Evolutionary conservation across 2,113 vertebrate species (phyloP).

Genomic region (Eulacestoma nigropectus): DNA sequence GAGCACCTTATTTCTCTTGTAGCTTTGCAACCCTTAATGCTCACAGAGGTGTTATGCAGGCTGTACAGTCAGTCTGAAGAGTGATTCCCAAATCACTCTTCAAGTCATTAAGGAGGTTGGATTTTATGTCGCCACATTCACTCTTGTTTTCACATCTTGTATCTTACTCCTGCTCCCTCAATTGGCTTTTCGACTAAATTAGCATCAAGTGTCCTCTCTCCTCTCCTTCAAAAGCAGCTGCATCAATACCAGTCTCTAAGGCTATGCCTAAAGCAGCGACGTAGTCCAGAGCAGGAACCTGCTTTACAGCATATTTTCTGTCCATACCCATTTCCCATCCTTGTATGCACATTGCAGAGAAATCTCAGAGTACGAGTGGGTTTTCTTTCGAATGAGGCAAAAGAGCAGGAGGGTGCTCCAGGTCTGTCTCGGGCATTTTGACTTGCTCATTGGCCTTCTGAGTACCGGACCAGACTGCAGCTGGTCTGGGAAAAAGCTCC

Average conservation of each 20-base stretch:
- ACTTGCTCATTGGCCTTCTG: background rate
- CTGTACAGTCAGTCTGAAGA: background rate
- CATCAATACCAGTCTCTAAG: background rate
- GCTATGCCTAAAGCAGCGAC: background rate
- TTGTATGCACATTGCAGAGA: background rate
- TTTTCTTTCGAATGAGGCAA: background rate
- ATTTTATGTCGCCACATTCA: background rate
- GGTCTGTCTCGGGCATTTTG: background rate
- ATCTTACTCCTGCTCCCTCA: background rate
- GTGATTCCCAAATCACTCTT: background rate
- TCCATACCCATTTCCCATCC: background rate
- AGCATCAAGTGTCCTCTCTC: background rate
- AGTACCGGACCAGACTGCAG: background rate
- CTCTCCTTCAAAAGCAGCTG: background rate
- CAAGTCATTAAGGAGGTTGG: background rate
- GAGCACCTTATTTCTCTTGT: background rate
- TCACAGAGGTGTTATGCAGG: background rate
- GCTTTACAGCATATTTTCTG: background rate
- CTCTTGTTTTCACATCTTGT: background rate
- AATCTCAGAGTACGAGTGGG: rapidly evolving
- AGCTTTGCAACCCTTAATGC: background rate
- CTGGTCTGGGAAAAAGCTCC: background rate
- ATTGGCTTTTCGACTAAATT: background rate
- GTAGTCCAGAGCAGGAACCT: background rate
- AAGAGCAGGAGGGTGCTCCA: background rate